phyloP scores from a whole-genome alignment of 1,140 invertebrate genomes.

The Branchinecta lindahli region DNA sequence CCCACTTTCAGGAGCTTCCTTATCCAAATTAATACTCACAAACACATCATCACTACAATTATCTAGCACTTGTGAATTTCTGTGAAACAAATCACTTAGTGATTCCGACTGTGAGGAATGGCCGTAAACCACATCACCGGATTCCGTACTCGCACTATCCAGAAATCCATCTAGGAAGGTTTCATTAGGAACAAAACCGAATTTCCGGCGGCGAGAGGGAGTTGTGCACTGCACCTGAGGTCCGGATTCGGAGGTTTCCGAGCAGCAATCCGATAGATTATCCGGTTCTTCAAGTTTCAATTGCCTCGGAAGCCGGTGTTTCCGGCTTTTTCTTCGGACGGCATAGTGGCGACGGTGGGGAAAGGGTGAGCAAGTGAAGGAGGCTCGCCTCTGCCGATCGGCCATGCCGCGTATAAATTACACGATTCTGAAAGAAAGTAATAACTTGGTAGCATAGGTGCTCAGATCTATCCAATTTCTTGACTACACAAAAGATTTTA shows the following conservation, averaged over 20 bases:
- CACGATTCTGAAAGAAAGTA: no score
- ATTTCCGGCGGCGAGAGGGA: background rate
- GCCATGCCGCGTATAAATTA: background rate
- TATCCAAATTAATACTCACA: no score
- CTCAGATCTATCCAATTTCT: no score
- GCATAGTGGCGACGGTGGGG: conserved; percentile 27
- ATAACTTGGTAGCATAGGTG: no score
- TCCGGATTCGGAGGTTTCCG: background rate
- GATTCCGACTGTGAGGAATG: no score
- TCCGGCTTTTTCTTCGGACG: conserved; percentile 23
- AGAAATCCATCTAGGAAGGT: background rate
- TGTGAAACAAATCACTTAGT: no score
- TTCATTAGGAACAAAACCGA: background rate
- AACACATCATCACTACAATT: no score
- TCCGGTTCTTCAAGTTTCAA: background rate
- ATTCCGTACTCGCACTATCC: background rate
- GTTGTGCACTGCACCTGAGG: background rate
- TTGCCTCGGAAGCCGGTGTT: background rate
- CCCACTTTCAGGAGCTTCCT: no score
- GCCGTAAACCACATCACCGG: no score
- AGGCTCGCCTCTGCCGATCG: conserved; percentile 20
- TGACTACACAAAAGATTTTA: no score
- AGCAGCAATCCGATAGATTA: background rate
- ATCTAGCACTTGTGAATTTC: no score
- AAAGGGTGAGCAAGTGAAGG: conserved; percentile 26